Conservation (phyloP, 2,888 invertebrate species). For the Drosophila yooni region DNA sequence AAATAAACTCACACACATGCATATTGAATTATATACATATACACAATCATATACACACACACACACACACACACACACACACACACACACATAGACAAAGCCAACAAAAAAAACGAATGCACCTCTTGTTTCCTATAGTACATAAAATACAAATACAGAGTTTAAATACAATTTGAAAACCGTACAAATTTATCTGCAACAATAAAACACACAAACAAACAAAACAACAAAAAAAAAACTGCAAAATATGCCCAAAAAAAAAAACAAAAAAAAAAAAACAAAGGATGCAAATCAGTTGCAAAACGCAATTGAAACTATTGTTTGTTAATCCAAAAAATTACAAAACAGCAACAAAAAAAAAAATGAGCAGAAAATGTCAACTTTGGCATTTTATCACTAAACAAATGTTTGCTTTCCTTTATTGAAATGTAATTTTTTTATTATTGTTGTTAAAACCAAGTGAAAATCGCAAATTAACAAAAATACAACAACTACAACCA, state of each 20-base stretch:
- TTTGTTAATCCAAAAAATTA: slow-evolving; percentile 39
- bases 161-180: slow-evolving; percentile 64
- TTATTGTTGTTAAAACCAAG: slow-evolving; percentile 36
- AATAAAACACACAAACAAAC: slow-evolving; percentile 40
- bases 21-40: slow-evolving; percentile 29
- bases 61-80: slow-evolving; percentile 42
- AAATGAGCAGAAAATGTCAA: slow-evolving; percentile 22
- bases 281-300: slow-evolving; percentile 18
- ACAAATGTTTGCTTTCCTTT: slow-evolving; percentile 27
- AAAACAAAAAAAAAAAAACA: slow-evolving; percentile 18
- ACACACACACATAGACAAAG: slow-evolving; percentile 45
- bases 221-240: slow-evolving; percentile 41
- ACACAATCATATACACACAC: slow-evolving; percentile 36
- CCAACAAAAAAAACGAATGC: slow-evolving; percentile 55
- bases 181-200: slow-evolving; percentile 76
- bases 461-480: slow-evolving; percentile 33
- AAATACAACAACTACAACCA: slow-evolving; percentile 62
- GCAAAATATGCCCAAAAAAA: slow-evolving; percentile 28
- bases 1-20: slow-evolving; percentile 19
- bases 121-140: slow-evolving; percentile 76
- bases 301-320: slow-evolving; percentile 50
- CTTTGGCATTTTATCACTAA: slow-evolving; percentile 44
- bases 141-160: slow-evolving; percentile 48
- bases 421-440: slow-evolving; percentile 17
- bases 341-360: slow-evolving; percentile 11